Evolutionary conservation across 1,140 invertebrate species (phyloP).

Genomic region (Sitophilus oryzae): DNA sequence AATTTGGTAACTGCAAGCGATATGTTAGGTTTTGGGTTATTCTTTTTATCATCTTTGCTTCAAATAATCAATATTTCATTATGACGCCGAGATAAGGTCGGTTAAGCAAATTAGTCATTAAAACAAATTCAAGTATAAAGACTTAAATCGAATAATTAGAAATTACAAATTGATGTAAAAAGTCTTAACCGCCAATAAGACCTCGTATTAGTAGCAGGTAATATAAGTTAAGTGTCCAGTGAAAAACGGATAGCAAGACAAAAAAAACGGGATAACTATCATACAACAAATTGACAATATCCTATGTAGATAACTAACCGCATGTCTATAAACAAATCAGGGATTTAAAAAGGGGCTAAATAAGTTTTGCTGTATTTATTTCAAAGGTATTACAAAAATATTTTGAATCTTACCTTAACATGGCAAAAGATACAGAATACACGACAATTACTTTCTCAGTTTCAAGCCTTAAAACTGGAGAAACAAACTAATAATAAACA

Average conservation of each 20-base stretch:
- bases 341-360: not conserved
- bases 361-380: not conserved
- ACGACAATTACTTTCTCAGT: not conserved
- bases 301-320: conserved; percentile 1
- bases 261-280: not conserved
- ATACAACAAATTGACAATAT: not conserved
- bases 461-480: too few relatives aligned
- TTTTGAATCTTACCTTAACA: not conserved
- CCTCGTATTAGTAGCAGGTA: too few relatives aligned
- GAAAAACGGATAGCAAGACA: not conserved
- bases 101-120: conserved; percentile 6
- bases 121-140: conserved; percentile 7
- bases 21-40: not conserved
- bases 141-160: conserved; percentile 1
- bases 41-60: not conserved
- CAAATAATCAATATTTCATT: not conserved
- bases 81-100: not conserved
- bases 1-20: not conserved
- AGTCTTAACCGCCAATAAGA: not conserved
- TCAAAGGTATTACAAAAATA: not conserved
- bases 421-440: conserved; percentile 3
- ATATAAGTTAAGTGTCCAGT: conserved; percentile 1
- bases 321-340: not conserved
- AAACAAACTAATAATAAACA: too few relatives aligned
- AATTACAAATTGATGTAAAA: conserved; percentile 1